Percentiles rank a stretch among this genome's conserved stretches.
Evolutionary conservation across 1,140 invertebrate genomes (phyloP).

Genomic region (Drosophila saltans): DNA sequence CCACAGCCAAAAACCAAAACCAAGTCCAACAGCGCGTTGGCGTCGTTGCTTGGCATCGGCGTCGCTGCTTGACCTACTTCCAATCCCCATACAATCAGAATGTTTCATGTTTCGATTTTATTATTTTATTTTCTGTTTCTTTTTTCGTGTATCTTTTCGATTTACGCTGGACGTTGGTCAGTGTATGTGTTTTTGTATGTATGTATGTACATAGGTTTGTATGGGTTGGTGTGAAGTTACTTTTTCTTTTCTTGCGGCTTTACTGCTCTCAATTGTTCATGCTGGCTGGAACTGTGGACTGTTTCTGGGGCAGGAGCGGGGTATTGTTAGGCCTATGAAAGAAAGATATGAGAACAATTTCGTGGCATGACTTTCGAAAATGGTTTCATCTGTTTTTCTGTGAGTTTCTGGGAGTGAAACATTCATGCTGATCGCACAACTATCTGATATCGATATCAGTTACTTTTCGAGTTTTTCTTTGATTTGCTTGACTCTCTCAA

Average conservation of each 20-base stretch:
- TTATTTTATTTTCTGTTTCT: conserved; percentile 80
- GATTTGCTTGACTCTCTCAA: conserved; percentile 1
- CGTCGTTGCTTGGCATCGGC: conserved; percentile 41
- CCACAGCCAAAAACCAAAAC: conserved; percentile 55
- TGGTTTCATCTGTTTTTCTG: conserved; percentile 7
- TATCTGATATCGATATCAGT: conserved; percentile 17
- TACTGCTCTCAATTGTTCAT: conserved; percentile 75
- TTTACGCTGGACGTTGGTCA: conserved; percentile 52
- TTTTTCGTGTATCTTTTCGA: conserved; percentile 77
- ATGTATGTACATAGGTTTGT: conserved; percentile 2
- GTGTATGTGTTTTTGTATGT: conserved; percentile 12
- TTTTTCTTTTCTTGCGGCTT: conserved; percentile 77
- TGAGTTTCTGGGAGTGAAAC: conserved; percentile 6
- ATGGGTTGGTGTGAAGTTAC: conserved; percentile 67
- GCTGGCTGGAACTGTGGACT: conserved; percentile 21
- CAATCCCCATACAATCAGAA: conserved; percentile 79
- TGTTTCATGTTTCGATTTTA: conserved; percentile 83
- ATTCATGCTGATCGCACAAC: conserved; percentile 23
- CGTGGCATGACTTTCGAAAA: conserved; percentile 76
- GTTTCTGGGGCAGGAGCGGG: conserved; percentile 8
- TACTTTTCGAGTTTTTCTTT: conserved; percentile 47
- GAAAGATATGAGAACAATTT: conserved; percentile 75
- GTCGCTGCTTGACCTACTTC: conserved; percentile 74
- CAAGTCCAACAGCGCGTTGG: conserved; percentile 67
- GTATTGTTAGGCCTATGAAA: conserved; percentile 65